These are phyloP conservation scores for Pyralis farinalis DNA, from an alignment of 2,888 invertebrate species.

Conservation along the genomic window DNA sequence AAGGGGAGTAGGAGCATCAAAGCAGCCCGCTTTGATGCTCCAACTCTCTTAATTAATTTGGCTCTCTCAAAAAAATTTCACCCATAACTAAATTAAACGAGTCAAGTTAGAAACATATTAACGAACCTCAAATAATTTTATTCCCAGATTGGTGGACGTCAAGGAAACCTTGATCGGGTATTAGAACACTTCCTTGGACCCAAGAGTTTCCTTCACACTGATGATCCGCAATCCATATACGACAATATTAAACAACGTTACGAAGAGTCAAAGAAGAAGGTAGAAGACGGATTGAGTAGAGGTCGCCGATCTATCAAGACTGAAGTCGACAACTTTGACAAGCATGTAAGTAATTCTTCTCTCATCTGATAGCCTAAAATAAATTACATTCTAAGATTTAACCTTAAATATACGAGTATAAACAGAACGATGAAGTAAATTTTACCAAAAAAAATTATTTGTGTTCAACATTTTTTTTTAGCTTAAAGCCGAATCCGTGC, in stretches of 20 bases:
- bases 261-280: constrained; percentile 58
- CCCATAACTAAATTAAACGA: no score
- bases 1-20: no score
- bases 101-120: no score
- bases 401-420: no score
- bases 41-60: no score
- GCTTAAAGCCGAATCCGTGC: constrained; percentile 62
- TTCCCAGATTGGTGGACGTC: constrained; percentile 83
- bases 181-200: constrained; percentile 90
- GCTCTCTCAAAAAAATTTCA: no score
- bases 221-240: constrained; percentile 60
- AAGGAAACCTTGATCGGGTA: constrained; percentile 89
- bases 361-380: no score
- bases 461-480: constrained; percentile 30
- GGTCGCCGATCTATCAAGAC: constrained; percentile 63
- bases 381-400: no score
- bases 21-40: no score
- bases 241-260: constrained; percentile 43
- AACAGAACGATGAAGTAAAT: no score
- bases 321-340: constrained; percentile 70
- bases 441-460: no score
- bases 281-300: constrained; percentile 60
- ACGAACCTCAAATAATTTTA: no score
- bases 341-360: constrained; percentile 56
- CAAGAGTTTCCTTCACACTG: constrained; percentile 79